phyloP scores from a whole-genome alignment of 2,113 vertebrate genomes.

The Tragelaphus imberbis region DNA sequence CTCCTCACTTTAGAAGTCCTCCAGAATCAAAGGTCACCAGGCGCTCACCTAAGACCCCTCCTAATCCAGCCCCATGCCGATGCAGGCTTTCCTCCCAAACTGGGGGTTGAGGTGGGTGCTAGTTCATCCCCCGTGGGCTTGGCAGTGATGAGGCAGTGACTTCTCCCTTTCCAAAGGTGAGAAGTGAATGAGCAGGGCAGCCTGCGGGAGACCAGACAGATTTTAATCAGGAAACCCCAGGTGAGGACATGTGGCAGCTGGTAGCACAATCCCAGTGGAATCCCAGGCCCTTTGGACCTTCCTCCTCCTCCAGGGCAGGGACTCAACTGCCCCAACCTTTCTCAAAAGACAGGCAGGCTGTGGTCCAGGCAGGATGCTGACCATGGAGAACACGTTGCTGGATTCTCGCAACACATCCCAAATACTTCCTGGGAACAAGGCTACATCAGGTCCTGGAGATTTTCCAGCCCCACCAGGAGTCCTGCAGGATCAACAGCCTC shows the following conservation, averaged over 20 bases:
- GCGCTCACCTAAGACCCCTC: background rate
- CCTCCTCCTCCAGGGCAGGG: background rate
- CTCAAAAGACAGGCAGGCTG: background rate
- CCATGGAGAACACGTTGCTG: accelerated
- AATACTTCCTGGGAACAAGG: background rate
- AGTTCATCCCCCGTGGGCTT: too few species aligned
- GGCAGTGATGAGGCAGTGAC: background rate
- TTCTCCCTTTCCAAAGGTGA: background rate
- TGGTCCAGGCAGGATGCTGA: background rate
- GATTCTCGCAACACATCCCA: background rate
- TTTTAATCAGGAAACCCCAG: conserved; percentile 50
- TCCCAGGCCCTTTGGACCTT: accelerated
- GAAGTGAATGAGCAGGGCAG: background rate
- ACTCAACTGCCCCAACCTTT: background rate
- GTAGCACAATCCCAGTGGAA: background rate
- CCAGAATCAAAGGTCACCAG: background rate
- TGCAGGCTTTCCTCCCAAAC: background rate
- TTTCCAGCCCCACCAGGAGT: background rate
- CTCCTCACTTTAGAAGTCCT: too few species aligned
- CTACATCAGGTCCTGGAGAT: background rate
- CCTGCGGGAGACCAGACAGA: background rate
- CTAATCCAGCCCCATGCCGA: background rate
- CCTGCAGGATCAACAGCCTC: accelerated
- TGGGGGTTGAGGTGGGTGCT: accelerated
- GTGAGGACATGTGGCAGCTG: accelerated